phyloP scores from a whole-genome alignment of 2,888 invertebrate species.

The Hipparchia semele region DNA sequence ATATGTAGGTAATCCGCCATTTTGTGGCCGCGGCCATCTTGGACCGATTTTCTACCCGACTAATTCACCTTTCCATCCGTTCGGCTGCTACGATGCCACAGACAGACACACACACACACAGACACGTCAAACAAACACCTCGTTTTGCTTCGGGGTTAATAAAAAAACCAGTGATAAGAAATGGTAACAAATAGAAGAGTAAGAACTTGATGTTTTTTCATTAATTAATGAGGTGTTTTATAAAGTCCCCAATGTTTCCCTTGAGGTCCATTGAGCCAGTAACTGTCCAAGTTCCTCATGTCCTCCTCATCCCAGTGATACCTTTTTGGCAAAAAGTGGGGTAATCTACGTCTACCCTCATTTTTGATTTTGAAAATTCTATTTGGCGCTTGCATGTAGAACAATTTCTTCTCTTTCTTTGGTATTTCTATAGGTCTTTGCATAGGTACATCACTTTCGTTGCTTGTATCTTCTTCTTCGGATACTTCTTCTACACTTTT shows the following conservation, averaged over 20 bases:
- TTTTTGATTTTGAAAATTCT: slow-evolving; percentile 29
- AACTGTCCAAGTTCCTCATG: slow-evolving; percentile 53
- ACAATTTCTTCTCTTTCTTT: slow-evolving; percentile 11
- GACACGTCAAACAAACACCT: no score
- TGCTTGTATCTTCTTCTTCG: slow-evolving; percentile 21
- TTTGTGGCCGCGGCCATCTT: no score
- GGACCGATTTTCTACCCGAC: no score
- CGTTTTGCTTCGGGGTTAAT: no score
- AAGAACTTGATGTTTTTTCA: neutral
- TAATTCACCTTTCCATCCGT: no score
- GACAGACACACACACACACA: no score
- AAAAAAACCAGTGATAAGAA: no score
- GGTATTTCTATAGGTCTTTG: slow-evolving; percentile 6
- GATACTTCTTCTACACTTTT: slow-evolving; percentile 21
- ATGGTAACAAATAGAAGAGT: neutral
- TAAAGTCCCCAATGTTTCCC: slow-evolving; percentile 47
- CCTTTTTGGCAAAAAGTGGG: slow-evolving; percentile 61
- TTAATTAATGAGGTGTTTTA: slow-evolving; percentile 42
- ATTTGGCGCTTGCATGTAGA: slow-evolving; percentile 44
- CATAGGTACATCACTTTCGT: slow-evolving; percentile 18
- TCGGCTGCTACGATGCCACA: no score
- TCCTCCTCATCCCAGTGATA: slow-evolving; percentile 57
- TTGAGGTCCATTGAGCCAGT: slow-evolving; percentile 61
- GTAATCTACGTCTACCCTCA: slow-evolving; percentile 46
- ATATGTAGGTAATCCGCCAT: no score